These are phyloP conservation scores for Lipophrys pholis DNA, from an alignment of 2,113 vertebrate species.

Conservation along the genomic window DNA sequence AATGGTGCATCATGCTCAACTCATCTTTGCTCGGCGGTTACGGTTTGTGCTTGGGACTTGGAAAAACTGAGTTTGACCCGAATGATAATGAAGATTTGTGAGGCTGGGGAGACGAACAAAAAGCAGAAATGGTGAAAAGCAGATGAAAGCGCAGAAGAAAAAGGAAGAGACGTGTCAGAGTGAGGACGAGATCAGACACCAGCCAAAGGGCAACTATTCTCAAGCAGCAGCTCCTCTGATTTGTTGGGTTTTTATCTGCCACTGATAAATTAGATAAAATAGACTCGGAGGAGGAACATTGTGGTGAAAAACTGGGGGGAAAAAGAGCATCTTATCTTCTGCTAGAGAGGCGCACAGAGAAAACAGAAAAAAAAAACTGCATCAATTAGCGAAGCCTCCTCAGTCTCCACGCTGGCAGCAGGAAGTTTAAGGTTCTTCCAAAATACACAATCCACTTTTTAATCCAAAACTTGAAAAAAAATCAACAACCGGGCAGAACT, in stretches of 20 bases:
- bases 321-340: slow-evolving; percentile 49
- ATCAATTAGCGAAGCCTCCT: slow-evolving; percentile 50
- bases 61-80: background rate
- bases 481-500: slow-evolving; percentile 4
- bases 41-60: background rate
- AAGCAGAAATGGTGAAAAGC: background rate
- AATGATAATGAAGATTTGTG: slow-evolving; percentile 15
- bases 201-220: slow-evolving; percentile 46
- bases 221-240: slow-evolving; percentile 44
- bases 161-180: slow-evolving; percentile 14
- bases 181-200: slow-evolving; percentile 18
- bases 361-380: slow-evolving; percentile 7
- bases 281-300: slow-evolving; percentile 38
- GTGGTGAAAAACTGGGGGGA: slow-evolving; percentile 33
- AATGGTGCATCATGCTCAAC: background rate
- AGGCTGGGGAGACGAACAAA: slow-evolving; percentile 6
- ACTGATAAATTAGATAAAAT: slow-evolving; percentile 73
- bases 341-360: slow-evolving; percentile 25
- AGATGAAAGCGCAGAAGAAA: slow-evolving; percentile 48
- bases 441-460: slow-evolving; percentile 52
- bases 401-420: slow-evolving; percentile 25
- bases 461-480: slow-evolving; percentile 47
- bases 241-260: slow-evolving; percentile 62
- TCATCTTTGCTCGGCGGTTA: slow-evolving; percentile 13
- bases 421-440: slow-evolving; percentile 54